Evolutionary conservation across 2,888 invertebrate genomes (phyloP), one percentile per base, ranked within the genome.

Genomic region (Sinodicranocentrus sp.): DNA sequence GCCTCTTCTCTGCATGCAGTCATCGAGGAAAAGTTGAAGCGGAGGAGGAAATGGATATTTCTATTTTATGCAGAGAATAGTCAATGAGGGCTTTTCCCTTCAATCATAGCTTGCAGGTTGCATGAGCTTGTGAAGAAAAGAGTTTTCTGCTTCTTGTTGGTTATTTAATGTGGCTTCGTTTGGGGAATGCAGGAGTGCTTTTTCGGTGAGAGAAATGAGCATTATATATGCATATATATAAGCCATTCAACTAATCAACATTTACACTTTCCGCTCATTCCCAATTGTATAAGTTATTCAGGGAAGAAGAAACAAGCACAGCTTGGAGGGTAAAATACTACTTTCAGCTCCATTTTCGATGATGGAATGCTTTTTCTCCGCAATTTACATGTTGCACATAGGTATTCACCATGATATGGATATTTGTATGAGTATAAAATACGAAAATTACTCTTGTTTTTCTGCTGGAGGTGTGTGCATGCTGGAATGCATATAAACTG

Each of bases 11-110:
- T n/a, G n/a, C n/a, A n/a, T n/a, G n/a, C n/a, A n/a, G n/a, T n/a
- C n/a, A n/a, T n/a, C n/a, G n/a, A n/a, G n/a, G n/a, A n/a, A n/a
- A 72, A 72, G n/a, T 23, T 44, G 43, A 72, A 72, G 59, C 44
- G 59, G 59, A 43, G 59, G 72, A 72, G 72, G 72, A 72, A 72
- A 72, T 72, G 72, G 59, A 59, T 59, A 72, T 72, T 72, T 72
- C 59, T 43, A 59, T 72, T 72, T 72, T 72, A 72, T 72, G 72
- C 72, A 72, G 52, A 59, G 73, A 73, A 73, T 73, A 61, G 28
- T 61, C 59, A 73, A 73, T 61, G 73, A 61, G 48, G 1, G 15
- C 3, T 21, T 25, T 28, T 72, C 17, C 33, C 17, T 57, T 57
- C 28, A 73, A 21, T 48, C 59, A 61, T 61, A 28, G 52, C 54